phyloP scores from a whole-genome alignment of 2,888 invertebrate species.

The Cynaeus angustus region DNA sequence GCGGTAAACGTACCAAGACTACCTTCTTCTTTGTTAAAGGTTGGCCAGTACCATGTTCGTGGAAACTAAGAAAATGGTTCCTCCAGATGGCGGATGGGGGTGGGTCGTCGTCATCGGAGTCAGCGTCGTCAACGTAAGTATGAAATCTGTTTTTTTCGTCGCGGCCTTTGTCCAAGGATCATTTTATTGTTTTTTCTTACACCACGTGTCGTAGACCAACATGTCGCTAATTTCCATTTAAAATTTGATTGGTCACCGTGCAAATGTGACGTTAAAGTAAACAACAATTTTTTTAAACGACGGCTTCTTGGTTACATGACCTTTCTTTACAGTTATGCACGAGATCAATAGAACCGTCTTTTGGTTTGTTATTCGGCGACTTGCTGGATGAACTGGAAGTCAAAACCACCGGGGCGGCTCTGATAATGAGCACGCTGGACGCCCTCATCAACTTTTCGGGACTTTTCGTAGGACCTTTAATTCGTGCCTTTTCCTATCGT shows the following conservation, averaged over 20 bases:
- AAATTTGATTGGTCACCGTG: too few relatives aligned
- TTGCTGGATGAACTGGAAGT: conserved; percentile 80
- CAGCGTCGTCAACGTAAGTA: conserved; percentile 88
- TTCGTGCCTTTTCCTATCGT: conserved; percentile 83
- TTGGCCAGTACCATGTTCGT: conserved; percentile 65
- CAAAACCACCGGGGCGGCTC: conserved; percentile 83
- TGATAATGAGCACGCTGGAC: conserved; percentile 85
- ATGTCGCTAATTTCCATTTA: background rate
- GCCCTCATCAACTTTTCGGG: conserved; percentile 87
- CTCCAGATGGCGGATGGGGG: conserved; percentile 93
- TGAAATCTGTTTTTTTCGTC: background rate
- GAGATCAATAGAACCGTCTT: conserved; percentile 86
- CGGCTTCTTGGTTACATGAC: too few relatives aligned
- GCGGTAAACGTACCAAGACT: conserved; percentile 31
- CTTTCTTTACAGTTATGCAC: conserved; percentile 81
- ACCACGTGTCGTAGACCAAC: background rate
- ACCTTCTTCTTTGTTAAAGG: conserved; percentile 53
- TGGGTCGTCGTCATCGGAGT: conserved; percentile 91
- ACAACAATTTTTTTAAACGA: too few relatives aligned
- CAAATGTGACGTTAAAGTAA: too few relatives aligned
- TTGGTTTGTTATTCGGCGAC: conserved; percentile 86
- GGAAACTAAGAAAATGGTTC: conserved; percentile 76
- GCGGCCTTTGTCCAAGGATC: background rate
- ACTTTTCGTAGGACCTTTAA: conserved; percentile 83
- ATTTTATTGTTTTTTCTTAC: background rate